Conservation (phyloP, 2,888 invertebrate genomes). For the Drosophila nigritarsus region DNA sequence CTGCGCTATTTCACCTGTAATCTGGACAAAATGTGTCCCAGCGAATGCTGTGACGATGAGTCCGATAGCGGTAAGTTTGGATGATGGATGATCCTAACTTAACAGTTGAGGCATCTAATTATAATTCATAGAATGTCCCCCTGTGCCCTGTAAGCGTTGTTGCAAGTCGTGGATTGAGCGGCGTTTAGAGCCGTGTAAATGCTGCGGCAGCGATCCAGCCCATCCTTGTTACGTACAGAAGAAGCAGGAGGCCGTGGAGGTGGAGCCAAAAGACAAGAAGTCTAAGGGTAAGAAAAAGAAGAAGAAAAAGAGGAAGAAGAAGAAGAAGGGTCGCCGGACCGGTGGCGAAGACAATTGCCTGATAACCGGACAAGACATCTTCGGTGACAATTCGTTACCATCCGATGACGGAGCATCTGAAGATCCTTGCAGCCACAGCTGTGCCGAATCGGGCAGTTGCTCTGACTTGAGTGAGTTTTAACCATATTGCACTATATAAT, state of each 20-base stretch:
- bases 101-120: not conserved
- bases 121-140: slow-evolving; percentile 58
- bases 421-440: slow-evolving; percentile 35
- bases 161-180: slow-evolving; percentile 51
- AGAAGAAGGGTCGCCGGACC: slow-evolving; percentile 49
- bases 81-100: no score
- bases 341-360: slow-evolving; percentile 26
- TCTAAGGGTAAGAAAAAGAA: slow-evolving; percentile 11
- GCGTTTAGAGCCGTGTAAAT: slow-evolving; percentile 59
- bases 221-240: slow-evolving; percentile 42
- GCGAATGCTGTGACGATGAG: slow-evolving; percentile 81
- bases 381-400: not conserved
- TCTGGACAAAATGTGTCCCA: slow-evolving; percentile 75
- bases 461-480: slow-evolving; percentile 54
- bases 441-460: slow-evolving; percentile 51
- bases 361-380: not conserved
- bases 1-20: slow-evolving; percentile 82
- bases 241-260: slow-evolving; percentile 20
- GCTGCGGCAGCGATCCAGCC: slow-evolving; percentile 61
- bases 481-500: not conserved
- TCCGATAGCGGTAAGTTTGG: slow-evolving; percentile 75
- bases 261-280: slow-evolving; percentile 13
- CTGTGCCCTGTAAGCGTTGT: slow-evolving; percentile 54
- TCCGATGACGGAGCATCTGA: not conserved
- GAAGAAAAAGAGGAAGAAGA: slow-evolving; percentile 15